Evolutionary conservation across 1,140 invertebrate species (phyloP).

Genomic region (Procambarus clarkii): DNA sequence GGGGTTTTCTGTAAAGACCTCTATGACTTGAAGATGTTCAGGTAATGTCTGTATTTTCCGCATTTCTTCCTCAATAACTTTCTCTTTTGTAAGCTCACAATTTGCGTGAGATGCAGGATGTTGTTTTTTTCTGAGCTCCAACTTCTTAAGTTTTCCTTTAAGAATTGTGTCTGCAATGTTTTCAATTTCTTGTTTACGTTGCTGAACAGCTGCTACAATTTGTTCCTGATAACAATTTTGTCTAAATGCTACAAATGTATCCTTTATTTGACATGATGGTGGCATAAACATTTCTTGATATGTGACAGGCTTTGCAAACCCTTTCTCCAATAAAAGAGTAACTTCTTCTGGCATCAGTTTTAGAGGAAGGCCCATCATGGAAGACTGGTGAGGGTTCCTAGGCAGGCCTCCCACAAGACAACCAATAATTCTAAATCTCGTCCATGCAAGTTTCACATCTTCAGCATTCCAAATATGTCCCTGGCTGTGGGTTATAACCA

Average conservation of each 20-base stretch:
- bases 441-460: constrained; percentile 73
- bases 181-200: constrained; percentile 36
- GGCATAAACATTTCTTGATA: constrained; percentile 17
- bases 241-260: neutral
- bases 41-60: constrained; percentile 72
- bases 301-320: constrained; percentile 27
- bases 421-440: constrained; percentile 75
- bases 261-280: constrained; percentile 1
- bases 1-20: constrained; percentile 74
- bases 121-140: neutral
- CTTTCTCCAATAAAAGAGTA: constrained; percentile 36
- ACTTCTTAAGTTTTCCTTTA: constrained; percentile 52
- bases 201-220: constrained; percentile 7
- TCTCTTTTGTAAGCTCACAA: constrained; percentile 34
- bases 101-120: neutral
- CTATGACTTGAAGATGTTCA: constrained; percentile 74
- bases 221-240: constrained; percentile 54
- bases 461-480: constrained; percentile 34
- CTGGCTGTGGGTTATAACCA: constrained; percentile 3
- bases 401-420: constrained; percentile 70
- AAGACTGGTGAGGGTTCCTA: constrained; percentile 45
- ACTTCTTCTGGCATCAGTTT: constrained; percentile 49
- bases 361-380: constrained; percentile 29
- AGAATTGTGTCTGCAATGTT: constrained; percentile 56
- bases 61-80: constrained; percentile 73